Base-by-base conservation (phyloP, 2,113 vertebrate species). In the Anarhynchus alexandrinus region DNA sequence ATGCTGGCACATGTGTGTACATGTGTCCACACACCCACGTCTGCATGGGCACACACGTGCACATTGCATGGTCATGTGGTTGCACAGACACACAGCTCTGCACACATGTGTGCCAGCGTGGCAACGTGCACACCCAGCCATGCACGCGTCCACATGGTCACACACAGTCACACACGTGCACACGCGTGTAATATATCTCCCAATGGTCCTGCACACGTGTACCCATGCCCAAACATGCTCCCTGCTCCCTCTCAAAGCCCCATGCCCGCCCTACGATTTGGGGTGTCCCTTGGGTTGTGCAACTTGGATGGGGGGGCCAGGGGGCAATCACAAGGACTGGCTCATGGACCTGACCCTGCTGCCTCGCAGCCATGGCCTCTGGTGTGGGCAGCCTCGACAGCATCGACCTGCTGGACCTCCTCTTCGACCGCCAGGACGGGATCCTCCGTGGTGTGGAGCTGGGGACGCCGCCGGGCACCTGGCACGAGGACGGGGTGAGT, bases 381-480 rank as follows among this genome's bases (percentile, higher is more conserved):
- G 91, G 88, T 16, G 0, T 95, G 96, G 95, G 95, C 96, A 86
- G 79, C 82, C 70, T 98, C 0, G 89, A 97, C 69, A 98, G 98
- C 93, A 95, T 98, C 12, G 99, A 99, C 66, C 97, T 99, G 57
- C 96, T 99, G 47, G 99, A 99, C 73, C 98, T 99, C 64, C 98
- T 99, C 29, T 99, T 99, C 25, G 99, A 99, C 96, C 96, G 95
- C 51, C 98, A 99, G 62, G 98, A 99, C 0, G 99, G 99, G 36
- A 98, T 99, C 92, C 98, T 99, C 36, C 96, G 98, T 1, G 97
- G 98, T 0, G 97, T 99, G 70, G 98, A 98, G 79, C 82, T 98
- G 42, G 97, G 96, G 11, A 90, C 94, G 7, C 83, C 90, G 5
- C 87, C 84, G 17, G 92, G 66, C 3, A 6, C 74, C 94, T 99